Evolutionary conservation across 2,113 vertebrate species (phyloP).

Genomic region (Willisornis vidua): DNA sequence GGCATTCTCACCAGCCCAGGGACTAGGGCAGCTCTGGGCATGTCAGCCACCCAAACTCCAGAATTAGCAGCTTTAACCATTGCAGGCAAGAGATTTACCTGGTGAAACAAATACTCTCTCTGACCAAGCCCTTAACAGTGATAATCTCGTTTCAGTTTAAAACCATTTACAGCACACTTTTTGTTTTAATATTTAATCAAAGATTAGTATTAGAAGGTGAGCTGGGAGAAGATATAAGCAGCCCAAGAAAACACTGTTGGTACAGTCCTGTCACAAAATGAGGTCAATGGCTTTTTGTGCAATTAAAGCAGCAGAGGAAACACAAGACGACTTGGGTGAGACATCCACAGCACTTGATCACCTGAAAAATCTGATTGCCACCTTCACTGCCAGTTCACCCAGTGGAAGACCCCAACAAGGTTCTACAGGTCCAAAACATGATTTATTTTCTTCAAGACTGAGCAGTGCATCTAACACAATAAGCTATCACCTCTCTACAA

Average conservation of each 20-base stretch:
- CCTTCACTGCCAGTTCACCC: background rate
- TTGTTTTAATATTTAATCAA: background rate
- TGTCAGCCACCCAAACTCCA: background rate
- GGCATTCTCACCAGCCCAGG: background rate
- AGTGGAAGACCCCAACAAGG: background rate
- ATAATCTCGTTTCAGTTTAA: background rate
- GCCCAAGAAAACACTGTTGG: background rate
- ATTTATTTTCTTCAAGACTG: background rate
- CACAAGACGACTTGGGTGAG: background rate
- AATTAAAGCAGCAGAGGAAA: background rate
- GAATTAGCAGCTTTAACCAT: background rate
- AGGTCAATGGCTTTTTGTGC: background rate
- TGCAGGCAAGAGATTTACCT: background rate
- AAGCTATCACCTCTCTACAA: background rate
- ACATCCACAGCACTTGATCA: background rate
- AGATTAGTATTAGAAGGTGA: background rate
- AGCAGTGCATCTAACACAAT: background rate
- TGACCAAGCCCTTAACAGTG: background rate
- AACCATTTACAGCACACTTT: background rate
- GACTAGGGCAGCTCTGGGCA: background rate
- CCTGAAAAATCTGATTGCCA: background rate
- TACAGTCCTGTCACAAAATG: background rate
- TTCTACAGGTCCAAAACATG: background rate
- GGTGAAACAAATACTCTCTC: background rate
- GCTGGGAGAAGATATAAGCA: background rate